Conservation (phyloP, 2,888 invertebrate genomes). For the Phengaris alcon region DNA sequence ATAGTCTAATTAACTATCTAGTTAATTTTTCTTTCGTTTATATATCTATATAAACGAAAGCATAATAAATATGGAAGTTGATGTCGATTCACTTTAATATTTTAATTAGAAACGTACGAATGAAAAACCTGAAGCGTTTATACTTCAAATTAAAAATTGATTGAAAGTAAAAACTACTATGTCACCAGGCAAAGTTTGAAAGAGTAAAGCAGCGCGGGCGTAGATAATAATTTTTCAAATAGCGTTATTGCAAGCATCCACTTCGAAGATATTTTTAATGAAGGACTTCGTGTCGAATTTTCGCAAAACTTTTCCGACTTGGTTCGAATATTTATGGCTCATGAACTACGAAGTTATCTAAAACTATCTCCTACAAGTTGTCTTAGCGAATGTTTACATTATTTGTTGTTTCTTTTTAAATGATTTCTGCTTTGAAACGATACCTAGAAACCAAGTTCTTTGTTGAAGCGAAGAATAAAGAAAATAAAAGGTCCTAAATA, state of each 20-base stretch:
- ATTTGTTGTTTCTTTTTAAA: neutral
- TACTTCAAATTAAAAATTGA: constrained; percentile 17
- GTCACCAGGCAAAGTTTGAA: constrained; percentile 33
- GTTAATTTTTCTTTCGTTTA: too few species aligned
- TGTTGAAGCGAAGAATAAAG: too few species aligned
- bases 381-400: constrained; percentile 1
- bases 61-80: neutral
- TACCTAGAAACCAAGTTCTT: too few species aligned
- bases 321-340: constrained; percentile 31
- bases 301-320: constrained; percentile 38
- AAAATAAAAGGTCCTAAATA: too few species aligned
- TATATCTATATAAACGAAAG: neutral
- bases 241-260: constrained; percentile 51
- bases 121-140: neutral
- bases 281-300: constrained; percentile 47
- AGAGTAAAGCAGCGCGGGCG: constrained; percentile 26
- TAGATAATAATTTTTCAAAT: constrained; percentile 54
- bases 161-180: constrained; percentile 32
- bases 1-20: constrained; percentile 15
- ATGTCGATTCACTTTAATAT: neutral
- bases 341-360: constrained; percentile 11
- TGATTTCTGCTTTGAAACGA: neutral
- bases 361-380: constrained; percentile 9
- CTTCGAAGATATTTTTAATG: constrained; percentile 52
- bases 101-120: neutral